A percentile compares a stretch with the other conserved stretches of the same genome.
Conservation (phyloP, 2,888 invertebrate genomes). For the Diarsia dahlii region DNA sequence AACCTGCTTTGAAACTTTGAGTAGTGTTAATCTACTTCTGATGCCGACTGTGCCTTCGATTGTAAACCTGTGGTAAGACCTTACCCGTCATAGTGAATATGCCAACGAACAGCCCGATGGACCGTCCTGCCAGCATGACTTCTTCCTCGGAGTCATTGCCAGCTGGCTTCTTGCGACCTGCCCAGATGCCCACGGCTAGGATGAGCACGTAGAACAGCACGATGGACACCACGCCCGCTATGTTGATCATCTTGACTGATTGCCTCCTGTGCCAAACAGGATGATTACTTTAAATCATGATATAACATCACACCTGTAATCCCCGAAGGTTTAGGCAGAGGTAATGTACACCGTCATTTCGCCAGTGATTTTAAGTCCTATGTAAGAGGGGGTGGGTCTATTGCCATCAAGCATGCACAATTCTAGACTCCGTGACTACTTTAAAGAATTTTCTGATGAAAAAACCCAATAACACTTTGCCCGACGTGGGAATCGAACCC, state of each 20-base stretch:
- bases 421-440: too few relatives aligned
- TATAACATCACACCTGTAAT: too few relatives aligned
- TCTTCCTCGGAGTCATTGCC: constrained; percentile 98
- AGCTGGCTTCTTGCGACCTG: constrained; percentile 97
- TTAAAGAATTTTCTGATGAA: too few relatives aligned
- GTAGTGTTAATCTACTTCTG: too few relatives aligned
- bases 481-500: too few relatives aligned
- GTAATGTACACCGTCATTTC: too few relatives aligned
- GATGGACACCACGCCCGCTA: constrained; percentile 98
- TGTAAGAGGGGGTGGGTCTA: too few relatives aligned
- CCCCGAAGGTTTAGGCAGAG: too few relatives aligned
- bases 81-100: constrained; percentile 99
- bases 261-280: constrained; percentile 47
- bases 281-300: background rate
- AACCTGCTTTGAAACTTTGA: too few relatives aligned
- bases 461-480: too few relatives aligned
- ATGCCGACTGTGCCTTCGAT: background rate
- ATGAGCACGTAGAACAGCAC: constrained; percentile 99
- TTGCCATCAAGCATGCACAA: too few relatives aligned
- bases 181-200: constrained; percentile 99
- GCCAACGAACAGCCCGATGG: constrained; percentile 99
- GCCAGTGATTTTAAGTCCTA: too few relatives aligned
- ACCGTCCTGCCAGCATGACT: constrained; percentile 99
- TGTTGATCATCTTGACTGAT: constrained; percentile 94
- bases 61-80: constrained; percentile 26